Evolutionary conservation across 1,140 invertebrate genomes (phyloP), one percentile per base, ranked within the genome.

Genomic region (Solen grandis): DNA sequence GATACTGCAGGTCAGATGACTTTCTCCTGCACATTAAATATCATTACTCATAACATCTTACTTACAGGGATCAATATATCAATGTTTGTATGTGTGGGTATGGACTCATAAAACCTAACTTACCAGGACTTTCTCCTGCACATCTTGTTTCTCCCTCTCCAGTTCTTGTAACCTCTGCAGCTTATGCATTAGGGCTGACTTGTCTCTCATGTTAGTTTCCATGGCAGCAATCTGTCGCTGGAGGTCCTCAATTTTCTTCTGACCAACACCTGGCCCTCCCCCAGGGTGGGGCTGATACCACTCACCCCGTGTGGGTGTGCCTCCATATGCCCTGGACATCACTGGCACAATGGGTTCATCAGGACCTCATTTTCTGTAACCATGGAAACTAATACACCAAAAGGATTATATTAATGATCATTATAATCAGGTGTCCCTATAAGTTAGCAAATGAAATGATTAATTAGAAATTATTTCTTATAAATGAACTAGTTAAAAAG

Each of bases 81-180:
- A 46, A 46, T 46, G 8, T 46, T 46, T 46, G 19, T 46, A 46
- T 46, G n/a, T n/a, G n/a, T n/a, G n/a, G 41, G 41, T 46, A 46
- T 10, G 19, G 19, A 46, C 8, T 10, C 8, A 46, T 10, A 46
- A 46, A 46, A 46, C n/a, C 59, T 19, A n/a, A 62, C 63, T 35
- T 55, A 77, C 74, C 74, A 77, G 54, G 52, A 77, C 74, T 66
- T 68, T 66, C 14, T 77, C 74, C 16, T 77, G 59, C 27, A 66
- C n/a, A 14, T 36, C 52, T 25, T 35, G 25, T 27, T 77, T 77
- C 13, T 77, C 74, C 35, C 41, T 31, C 33, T 77, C 62, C 19
- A 77, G 57, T 13, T 29, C 25, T 41, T 77, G 74, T 14, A 77
- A 25, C 5, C 74, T 38, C 29, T 77, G 41, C 19, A 77, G 35